Percentiles rank a stretch among this genome's conserved stretches.
Conservation (phyloP, 2,797 vertebrate genomes). For the Scleropages formosus region DNA sequence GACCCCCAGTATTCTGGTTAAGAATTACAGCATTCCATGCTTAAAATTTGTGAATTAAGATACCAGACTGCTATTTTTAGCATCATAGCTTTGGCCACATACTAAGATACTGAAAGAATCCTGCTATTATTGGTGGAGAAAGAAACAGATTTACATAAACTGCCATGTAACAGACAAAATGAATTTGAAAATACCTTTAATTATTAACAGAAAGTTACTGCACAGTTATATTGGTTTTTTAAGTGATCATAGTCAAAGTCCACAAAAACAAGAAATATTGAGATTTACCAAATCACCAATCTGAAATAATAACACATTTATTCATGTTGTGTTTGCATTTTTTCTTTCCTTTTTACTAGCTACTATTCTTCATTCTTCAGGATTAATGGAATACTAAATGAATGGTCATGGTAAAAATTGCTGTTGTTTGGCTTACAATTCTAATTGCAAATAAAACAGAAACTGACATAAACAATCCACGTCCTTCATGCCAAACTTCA, state of each 20-base stretch:
- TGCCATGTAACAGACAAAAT: background rate
- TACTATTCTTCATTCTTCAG: no score
- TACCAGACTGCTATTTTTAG: background rate
- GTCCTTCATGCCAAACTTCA: no score
- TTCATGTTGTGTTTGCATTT: no score
- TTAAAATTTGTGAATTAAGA: slow-evolving; percentile 27
- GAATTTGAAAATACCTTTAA: slow-evolving; percentile 5
- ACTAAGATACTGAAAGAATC: background rate
- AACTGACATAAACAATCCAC: no score
- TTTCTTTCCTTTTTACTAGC: no score
- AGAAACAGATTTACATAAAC: no score
- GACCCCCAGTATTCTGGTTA: slow-evolving; percentile 14
- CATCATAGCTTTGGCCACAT: background rate
- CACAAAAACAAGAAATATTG: background rate
- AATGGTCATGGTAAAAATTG: no score
- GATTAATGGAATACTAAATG: no score
- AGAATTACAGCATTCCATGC: slow-evolving; percentile 18
- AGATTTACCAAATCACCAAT: no score
- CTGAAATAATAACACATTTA: no score
- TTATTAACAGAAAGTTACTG: background rate
- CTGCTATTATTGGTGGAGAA: background rate
- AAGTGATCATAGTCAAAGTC: slow-evolving; percentile 5
- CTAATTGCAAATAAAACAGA: no score
- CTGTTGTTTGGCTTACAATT: no score
- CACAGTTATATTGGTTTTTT: background rate